Percentiles rank a stretch among this genome's conserved stretches.
These are phyloP conservation scores for Beroe ovata DNA, from an alignment of 37 sponge, comb jelly and placozoan species.

Conservation along the genomic window DNA sequence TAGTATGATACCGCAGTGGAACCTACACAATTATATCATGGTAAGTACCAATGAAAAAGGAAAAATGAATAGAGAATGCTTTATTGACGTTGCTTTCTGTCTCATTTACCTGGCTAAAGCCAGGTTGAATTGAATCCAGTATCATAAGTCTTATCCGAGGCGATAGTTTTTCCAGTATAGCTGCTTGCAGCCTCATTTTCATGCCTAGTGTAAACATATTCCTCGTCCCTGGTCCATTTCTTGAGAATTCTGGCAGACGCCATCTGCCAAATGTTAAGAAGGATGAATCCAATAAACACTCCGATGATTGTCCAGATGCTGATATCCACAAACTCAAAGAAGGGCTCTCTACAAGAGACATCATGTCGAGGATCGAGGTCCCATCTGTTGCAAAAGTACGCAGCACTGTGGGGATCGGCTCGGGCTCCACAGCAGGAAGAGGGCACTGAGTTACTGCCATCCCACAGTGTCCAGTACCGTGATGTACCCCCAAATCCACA, in stretches of 20 bases:
- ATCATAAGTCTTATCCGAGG: constrained; percentile 1
- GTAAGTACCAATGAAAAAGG: no score
- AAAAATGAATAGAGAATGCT: no score
- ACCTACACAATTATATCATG: no score
- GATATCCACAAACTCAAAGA: background rate
- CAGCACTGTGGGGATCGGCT: constrained; percentile 19
- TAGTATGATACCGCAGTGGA: no score
- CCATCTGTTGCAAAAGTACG: constrained; percentile 13
- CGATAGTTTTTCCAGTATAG: constrained; percentile 12
- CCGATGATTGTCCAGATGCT: background rate
- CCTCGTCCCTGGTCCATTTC: background rate
- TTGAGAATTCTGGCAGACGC: background rate
- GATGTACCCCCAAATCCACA: background rate
- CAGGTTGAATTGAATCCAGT: constrained; percentile 42
- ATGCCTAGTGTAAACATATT: constrained; percentile 9
- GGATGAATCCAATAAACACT: background rate
- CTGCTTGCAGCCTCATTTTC: background rate
- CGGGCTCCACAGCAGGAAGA: background rate
- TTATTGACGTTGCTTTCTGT: no score
- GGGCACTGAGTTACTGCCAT: background rate
- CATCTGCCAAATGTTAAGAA: constrained; percentile 10
- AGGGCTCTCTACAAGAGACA: background rate
- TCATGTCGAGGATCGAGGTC: background rate
- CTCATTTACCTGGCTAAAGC: no score
- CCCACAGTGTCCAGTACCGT: constrained; percentile 24